Conservation (phyloP, 1,140 invertebrate species). For the Drosophila kikkawai region DNA sequence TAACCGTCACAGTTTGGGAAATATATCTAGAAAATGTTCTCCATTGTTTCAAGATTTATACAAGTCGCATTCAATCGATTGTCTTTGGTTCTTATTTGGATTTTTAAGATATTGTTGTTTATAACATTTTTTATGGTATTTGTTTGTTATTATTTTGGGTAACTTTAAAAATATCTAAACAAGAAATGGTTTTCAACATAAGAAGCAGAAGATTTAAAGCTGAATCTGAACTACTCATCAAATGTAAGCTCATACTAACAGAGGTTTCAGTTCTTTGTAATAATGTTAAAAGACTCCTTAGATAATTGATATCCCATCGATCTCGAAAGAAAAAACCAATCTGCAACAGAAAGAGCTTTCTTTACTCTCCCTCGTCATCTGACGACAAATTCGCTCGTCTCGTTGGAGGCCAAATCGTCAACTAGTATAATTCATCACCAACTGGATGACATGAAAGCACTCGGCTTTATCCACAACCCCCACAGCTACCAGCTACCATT, state of each 20-base stretch:
- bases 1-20: background rate
- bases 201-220: too few species aligned
- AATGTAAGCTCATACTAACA: too few species aligned
- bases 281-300: too few species aligned
- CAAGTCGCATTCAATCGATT: background rate
- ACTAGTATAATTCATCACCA: slow-evolving; percentile 23
- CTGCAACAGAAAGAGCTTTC: background rate
- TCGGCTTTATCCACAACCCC: background rate
- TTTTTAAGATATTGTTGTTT: background rate
- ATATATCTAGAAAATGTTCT: background rate
- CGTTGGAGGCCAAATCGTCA: slow-evolving; percentile 6
- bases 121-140: too few species aligned
- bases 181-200: too few species aligned
- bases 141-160: too few species aligned
- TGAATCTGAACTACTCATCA: too few species aligned
- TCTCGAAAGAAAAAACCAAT: background rate
- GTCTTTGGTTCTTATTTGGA: background rate
- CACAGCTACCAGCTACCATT: background rate
- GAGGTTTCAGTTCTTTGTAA: too few species aligned
- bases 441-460: slow-evolving; percentile 29
- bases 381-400: slow-evolving; percentile 6
- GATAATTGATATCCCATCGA: slow-evolving; percentile 11
- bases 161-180: too few species aligned
- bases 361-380: background rate
- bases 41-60: background rate